These are phyloP conservation scores for Lydus trimaculatus DNA, from an alignment of 2,888 invertebrate species.

Conservation along the genomic window DNA sequence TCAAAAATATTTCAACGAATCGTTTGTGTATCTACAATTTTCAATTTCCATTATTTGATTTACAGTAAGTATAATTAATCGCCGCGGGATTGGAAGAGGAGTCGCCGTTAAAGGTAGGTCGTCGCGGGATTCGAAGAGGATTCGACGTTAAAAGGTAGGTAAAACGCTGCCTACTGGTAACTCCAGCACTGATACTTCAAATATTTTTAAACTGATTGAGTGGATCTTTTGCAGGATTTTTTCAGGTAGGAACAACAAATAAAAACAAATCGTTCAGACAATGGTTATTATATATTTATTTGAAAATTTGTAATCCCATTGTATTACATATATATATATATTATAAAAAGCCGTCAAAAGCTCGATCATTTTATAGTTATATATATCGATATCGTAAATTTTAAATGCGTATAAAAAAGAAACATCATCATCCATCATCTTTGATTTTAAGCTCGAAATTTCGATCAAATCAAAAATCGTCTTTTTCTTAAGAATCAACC, in stretches of 20 bases:
- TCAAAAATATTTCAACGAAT: too few relatives aligned
- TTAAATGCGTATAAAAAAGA: constrained; percentile 57
- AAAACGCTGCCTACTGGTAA: too few relatives aligned
- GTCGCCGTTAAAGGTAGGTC: too few relatives aligned
- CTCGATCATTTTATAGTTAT: constrained; percentile 57
- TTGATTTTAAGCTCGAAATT: constrained; percentile 49
- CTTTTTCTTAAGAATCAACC: not conserved
- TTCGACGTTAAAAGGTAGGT: too few relatives aligned
- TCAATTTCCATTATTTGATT: too few relatives aligned
- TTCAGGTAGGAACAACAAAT: constrained; percentile 29
- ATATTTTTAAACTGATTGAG: not conserved
- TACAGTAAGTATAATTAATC: too few relatives aligned
- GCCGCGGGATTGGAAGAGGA: too few relatives aligned
- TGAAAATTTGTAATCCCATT: constrained; percentile 61
- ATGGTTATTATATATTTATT: constrained; percentile 62
- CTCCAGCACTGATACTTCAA: too few relatives aligned
- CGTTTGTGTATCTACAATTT: too few relatives aligned
- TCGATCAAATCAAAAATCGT: constrained; percentile 28
- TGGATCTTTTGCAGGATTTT: not conserved
- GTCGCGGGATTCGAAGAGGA: too few relatives aligned
- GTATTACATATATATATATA: constrained; percentile 61
- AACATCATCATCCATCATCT: too few relatives aligned
- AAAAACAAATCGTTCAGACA: constrained; percentile 52
- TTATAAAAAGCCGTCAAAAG: constrained; percentile 63
- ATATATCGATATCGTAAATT: constrained; percentile 58